A percentile compares a stretch with the other conserved stretches of the same genome.
phyloP scores from a whole-genome alignment of 1,140 invertebrate genomes.

The Frieseomelitta varia region DNA sequence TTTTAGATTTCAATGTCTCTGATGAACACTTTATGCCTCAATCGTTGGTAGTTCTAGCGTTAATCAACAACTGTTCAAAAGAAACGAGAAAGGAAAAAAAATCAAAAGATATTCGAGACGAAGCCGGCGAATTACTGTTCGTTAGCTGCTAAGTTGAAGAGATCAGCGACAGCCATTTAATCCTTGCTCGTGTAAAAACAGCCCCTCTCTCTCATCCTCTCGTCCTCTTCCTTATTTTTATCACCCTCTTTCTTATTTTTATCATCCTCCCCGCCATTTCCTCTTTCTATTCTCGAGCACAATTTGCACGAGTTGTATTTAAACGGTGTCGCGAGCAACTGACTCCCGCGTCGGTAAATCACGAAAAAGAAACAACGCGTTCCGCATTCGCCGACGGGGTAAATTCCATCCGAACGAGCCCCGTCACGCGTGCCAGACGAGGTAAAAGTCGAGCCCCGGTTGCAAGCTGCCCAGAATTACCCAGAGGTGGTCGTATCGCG shows the following conservation, averaged over 20 bases:
- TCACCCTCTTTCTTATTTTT: no score
- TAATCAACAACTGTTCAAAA: neutral
- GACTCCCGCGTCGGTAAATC: slow-evolving; percentile 12
- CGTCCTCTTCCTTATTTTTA: no score
- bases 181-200: neutral
- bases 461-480: neutral
- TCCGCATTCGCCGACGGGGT: neutral
- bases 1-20: no score
- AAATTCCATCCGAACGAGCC: slow-evolving; percentile 7
- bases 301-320: neutral
- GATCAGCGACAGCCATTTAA: slow-evolving; percentile 1
- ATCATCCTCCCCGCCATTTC: no score
- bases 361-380: slow-evolving; percentile 28
- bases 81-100: neutral
- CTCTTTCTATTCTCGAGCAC: no score
- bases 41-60: no score
- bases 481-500: neutral
- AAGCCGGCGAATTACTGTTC: neutral
- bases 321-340: slow-evolving; percentile 35
- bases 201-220: no score
- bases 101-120: neutral
- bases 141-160: neutral
- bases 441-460: neutral
- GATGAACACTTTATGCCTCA: no score
- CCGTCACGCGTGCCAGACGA: neutral